Conservation (phyloP, 2,797 vertebrate genomes). For the Tapera naevia region DNA sequence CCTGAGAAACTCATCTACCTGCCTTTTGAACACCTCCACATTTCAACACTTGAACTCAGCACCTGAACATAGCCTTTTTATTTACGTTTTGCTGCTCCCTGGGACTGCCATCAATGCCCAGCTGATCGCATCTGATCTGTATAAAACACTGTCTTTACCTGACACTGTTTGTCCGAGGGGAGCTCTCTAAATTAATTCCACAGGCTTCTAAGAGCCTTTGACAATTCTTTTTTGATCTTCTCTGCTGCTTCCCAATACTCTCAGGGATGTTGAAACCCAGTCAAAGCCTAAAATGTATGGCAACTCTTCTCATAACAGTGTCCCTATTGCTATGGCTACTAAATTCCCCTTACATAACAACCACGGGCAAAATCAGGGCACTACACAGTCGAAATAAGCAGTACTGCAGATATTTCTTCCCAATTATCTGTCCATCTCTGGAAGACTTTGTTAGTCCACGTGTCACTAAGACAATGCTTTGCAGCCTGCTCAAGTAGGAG, state of each 20-base stretch:
- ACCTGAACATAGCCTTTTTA: neutral
- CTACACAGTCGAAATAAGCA: neutral
- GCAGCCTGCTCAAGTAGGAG: neutral
- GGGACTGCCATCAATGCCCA: neutral
- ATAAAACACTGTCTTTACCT: neutral
- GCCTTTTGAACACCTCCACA: too few relatives aligned
- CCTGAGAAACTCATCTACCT: too few relatives aligned
- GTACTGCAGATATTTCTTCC: neutral
- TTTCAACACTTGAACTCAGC: neutral
- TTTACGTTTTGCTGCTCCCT: neutral
- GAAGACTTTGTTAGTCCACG: neutral
- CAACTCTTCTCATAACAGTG: neutral
- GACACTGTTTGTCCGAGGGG: neutral
- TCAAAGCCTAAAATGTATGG: neutral
- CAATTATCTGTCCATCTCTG: neutral
- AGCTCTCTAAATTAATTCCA: slow-evolving; percentile 46
- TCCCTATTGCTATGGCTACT: neutral
- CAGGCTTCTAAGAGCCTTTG: neutral
- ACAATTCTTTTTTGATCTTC: slow-evolving; percentile 36
- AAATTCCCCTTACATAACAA: neutral
- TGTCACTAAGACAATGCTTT: neutral
- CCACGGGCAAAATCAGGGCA: neutral
- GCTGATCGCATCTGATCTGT: slow-evolving; percentile 13
- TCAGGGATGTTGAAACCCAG: neutral
- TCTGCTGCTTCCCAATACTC: neutral